A percentile compares a stretch with the other conserved stretches of the same genome.
Conservation (phyloP, 2,888 invertebrate genomes). For the Lottia scabra region DNA sequence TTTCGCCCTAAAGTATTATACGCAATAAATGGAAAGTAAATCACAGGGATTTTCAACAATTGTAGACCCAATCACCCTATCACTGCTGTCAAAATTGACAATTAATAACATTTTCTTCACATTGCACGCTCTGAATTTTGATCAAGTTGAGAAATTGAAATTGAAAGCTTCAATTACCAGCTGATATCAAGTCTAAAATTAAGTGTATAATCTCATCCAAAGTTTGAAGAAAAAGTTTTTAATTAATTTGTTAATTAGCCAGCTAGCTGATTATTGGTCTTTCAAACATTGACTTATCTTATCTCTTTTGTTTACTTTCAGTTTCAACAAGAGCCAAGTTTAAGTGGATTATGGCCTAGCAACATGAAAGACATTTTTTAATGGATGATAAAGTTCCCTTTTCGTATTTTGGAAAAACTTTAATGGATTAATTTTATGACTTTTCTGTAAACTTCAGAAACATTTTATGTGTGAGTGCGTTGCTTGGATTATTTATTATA, state of each 20-base stretch:
- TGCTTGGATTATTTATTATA: too few species aligned
- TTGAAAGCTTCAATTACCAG: too few species aligned
- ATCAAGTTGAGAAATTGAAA: too few species aligned
- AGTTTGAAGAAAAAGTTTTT: too few species aligned
- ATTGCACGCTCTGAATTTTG: background rate
- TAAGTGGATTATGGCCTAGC: background rate
- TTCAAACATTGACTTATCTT: background rate
- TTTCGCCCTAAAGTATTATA: slow-evolving; percentile 29
- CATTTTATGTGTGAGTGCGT: too few species aligned
- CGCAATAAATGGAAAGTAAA: slow-evolving; percentile 23
- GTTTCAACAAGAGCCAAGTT: background rate
- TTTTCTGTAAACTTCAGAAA: background rate
- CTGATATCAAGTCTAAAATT: too few species aligned
- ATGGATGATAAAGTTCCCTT: too few species aligned
- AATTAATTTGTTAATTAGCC: too few species aligned
- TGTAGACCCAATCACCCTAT: slow-evolving; percentile 26
- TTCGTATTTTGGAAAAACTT: background rate
- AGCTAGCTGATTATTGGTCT: background rate
- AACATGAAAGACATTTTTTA: background rate
- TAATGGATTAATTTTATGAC: background rate
- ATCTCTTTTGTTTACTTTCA: background rate
- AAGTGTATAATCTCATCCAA: too few species aligned
- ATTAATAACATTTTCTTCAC: slow-evolving; percentile 30
- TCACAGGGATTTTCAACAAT: slow-evolving; percentile 28
- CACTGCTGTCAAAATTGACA: slow-evolving; percentile 29